Evolutionary conservation across 2,113 vertebrate genomes (phyloP).

Genomic region (Rhinolophus sinicus): DNA sequence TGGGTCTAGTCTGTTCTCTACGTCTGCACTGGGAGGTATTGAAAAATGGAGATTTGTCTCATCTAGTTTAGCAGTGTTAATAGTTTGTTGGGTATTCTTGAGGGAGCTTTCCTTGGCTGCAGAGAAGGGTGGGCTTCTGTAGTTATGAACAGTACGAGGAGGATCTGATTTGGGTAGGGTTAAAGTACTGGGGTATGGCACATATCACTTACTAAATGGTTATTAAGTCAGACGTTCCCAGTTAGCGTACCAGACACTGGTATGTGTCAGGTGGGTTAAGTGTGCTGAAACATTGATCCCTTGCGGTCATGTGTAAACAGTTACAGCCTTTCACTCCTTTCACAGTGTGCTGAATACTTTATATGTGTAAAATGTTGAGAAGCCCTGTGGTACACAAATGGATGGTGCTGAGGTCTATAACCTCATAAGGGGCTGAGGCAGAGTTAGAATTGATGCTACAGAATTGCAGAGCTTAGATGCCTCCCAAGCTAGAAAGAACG

Average conservation of each 20-base stretch:
- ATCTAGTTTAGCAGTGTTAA: constrained; percentile 3
- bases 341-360: neutral
- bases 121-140: neutral
- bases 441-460: neutral
- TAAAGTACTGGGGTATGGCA: neutral
- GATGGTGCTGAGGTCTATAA: neutral
- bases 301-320: neutral
- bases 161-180: neutral
- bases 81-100: neutral
- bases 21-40: neutral
- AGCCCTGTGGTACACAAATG: neutral
- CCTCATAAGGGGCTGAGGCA: neutral
- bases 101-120: neutral
- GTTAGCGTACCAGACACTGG: neutral
- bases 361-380: neutral
- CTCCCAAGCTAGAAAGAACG: neutral
- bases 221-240: neutral
- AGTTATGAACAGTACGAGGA: constrained; percentile 30
- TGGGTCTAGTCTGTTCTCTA: neutral
- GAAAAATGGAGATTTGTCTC: neutral
- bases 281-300: neutral
- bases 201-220: neutral
- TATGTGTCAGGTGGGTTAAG: neutral
- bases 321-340: neutral
- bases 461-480: neutral